Evolutionary conservation across 2,797 vertebrate genomes (phyloP).

Genomic region (Hipposideros larvatus): DNA sequence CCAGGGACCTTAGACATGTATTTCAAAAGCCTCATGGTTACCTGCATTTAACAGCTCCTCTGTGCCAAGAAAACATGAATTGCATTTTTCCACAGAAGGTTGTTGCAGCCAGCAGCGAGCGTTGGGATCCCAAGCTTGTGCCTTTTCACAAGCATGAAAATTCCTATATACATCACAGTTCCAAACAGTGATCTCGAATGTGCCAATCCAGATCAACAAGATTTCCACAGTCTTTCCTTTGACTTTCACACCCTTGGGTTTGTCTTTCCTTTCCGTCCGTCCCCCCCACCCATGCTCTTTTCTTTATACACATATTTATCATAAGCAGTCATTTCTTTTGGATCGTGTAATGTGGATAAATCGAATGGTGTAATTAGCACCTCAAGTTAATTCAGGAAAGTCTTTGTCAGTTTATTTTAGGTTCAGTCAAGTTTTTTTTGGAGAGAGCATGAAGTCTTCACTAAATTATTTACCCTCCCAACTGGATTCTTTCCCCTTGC

Average conservation of each 20-base stretch:
- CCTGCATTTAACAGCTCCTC: not conserved
- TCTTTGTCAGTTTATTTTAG: constrained; percentile 11
- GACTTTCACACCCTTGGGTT: not conserved
- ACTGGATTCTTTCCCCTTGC: not conserved
- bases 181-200: not conserved
- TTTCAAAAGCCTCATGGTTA: not conserved
- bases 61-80: not conserved
- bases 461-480: not conserved
- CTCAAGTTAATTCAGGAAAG: constrained; percentile 38
- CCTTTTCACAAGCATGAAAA: not conserved
- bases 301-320: not conserved
- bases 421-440: not conserved
- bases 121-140: not conserved
- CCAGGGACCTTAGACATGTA: not conserved
- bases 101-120: not conserved
- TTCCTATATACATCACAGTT: not conserved
- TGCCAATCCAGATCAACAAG: not conserved
- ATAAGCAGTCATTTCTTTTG: constrained; percentile 52
- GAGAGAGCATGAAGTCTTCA: not conserved
- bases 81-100: not conserved
- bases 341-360: constrained; percentile 21
- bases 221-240: not conserved
- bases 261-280: not conserved
- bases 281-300: not conserved
- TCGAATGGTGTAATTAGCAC: constrained; percentile 60